Evolutionary conservation across 2,113 vertebrate species (phyloP).

Genomic region (Pituophis catenifer): DNA sequence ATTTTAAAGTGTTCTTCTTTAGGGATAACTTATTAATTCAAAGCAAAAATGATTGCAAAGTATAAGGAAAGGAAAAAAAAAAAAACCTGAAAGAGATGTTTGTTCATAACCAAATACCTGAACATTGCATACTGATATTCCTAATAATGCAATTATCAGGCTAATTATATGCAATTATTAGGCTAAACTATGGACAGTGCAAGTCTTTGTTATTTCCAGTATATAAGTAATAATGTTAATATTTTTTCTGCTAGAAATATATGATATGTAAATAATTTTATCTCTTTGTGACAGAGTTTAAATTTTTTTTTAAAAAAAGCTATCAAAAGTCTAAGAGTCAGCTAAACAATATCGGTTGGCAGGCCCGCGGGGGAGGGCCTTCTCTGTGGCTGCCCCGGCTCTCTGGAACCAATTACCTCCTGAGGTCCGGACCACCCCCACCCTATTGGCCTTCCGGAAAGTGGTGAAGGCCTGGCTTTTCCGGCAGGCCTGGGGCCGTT

Average conservation of each 20-base stretch:
- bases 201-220: constrained; percentile 13
- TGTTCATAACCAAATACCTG: constrained; percentile 4
- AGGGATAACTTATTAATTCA: constrained; percentile 7
- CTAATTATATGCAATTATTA: not conserved
- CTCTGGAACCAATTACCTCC: no score
- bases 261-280: constrained; percentile 1
- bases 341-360: no score
- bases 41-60: constrained; percentile 31
- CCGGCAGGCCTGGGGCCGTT: no score
- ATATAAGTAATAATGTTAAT: not conserved
- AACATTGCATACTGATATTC: constrained; percentile 9
- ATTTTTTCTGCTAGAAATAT: not conserved
- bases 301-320: not conserved
- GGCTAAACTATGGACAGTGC: not conserved
- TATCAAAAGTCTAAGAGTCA: constrained; percentile 5
- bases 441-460: no score
- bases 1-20: not conserved
- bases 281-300: not conserved
- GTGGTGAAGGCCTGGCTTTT: no score
- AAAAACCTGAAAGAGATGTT: not conserved
- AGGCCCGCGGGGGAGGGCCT: no score
- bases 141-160: not conserved
- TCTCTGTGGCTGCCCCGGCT: no score
- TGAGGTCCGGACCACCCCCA: no score
- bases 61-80: not conserved